Evolutionary conservation across 2,797 vertebrate species (phyloP), one percentile per base, ranked within the genome.

Genomic region (Carduelis carduelis): DNA sequence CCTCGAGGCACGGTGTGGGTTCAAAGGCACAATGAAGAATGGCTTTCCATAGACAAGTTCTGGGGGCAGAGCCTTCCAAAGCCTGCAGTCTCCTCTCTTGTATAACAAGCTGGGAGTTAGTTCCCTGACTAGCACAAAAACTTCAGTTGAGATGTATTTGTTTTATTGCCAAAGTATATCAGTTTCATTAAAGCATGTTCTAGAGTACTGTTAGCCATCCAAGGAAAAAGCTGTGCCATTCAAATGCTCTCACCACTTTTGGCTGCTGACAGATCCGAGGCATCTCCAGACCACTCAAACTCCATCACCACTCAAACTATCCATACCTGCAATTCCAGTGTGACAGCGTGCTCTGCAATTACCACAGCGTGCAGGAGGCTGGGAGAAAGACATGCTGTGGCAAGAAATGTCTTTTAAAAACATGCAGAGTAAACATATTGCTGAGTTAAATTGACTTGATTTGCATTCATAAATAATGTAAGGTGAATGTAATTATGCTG

Each of bases 21-120:
- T 96, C 96, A 97, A 97, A 94, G 74, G 83, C 93, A 80, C 44
- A 89, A 57, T 96, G 93, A 97, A 95, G 94, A 93, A 97, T 96
- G 94, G 66, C 71, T 95, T 96, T 94, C 89, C 18, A 21, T 37
- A 91, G 83, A 84, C 28, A 87, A 89, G 61, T 63, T 88, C 52
- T 88, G 71, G 85, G 88, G 93, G 79, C 44, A 95, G 24, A 89
- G n/a, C 44, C 61, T 96, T 93, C 88, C 46, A 14, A 92, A 96
- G 95, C 53, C 39, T 43, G 83, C 96, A 86, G 55, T 70, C 88
- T 81, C 52, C 59, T 77, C 0, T 2, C 85, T 84, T 78, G 17
- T 39, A 4, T 34, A 49, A 47, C 24, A 72, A 78, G 21, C 46
- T 81, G 75, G n/a, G 60, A 80, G 43, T 72, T 65, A 39, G 24